Conservation (phyloP, 2,888 invertebrate species). For the Sinohyriopsis cumingii region DNA sequence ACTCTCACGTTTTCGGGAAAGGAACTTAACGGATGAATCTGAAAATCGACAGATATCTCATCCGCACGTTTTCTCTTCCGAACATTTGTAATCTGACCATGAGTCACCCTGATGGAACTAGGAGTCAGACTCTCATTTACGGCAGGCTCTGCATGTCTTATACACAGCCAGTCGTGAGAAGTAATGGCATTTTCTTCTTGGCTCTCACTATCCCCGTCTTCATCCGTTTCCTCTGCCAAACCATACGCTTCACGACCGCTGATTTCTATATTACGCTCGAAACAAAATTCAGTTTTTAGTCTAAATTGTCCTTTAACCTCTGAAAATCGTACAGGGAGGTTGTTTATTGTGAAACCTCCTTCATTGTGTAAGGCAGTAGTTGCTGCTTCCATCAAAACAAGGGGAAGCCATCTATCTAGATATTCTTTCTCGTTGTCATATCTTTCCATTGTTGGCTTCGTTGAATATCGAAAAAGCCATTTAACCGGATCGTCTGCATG, state of each 20-base stretch:
- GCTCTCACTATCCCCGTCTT: too few species aligned
- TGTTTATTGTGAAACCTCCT: too few species aligned
- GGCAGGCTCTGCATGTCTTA: conserved; percentile 3
- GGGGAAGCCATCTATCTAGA: conserved; percentile 25
- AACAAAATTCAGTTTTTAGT: conserved; percentile 16
- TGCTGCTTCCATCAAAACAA: conserved; percentile 36
- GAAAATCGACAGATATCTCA: too few species aligned
- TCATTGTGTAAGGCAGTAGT: conserved; percentile 15
- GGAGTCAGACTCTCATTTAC: not conserved
- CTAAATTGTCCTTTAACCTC: conserved; percentile 16
- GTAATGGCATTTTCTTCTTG: too few species aligned
- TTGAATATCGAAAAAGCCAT: conserved; percentile 24
- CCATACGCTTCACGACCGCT: conserved; percentile 2
- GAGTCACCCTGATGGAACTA: conserved; percentile 18
- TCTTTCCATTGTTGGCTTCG: conserved; percentile 12
- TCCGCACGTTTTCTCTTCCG: conserved; percentile 3
- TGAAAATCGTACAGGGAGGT: conserved; percentile 24
- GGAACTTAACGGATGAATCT: too few species aligned
- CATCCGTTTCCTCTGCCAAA: too few species aligned
- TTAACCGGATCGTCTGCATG: conserved; percentile 28
- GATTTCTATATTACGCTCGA: conserved; percentile 27
- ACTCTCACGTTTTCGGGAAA: too few species aligned
- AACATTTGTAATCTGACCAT: conserved; percentile 17
- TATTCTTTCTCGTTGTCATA: conserved; percentile 22
- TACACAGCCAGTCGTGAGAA: too few species aligned